Base-by-base conservation (phyloP, 2,888 invertebrate species). In the Rhagium mordax region DNA sequence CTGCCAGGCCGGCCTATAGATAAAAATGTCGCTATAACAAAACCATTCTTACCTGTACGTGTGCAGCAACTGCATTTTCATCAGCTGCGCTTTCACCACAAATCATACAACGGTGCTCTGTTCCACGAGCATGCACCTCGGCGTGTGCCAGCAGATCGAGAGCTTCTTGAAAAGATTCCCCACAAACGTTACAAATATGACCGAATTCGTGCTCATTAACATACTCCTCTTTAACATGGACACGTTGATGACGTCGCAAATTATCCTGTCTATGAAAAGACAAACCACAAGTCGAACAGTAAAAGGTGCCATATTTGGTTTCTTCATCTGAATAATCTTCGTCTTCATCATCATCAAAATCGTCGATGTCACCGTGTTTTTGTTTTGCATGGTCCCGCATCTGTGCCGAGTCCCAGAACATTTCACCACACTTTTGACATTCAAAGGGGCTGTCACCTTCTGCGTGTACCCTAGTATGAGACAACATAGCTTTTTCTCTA, bases 121-220 rank as follows among this genome's bases (percentile, higher is more conserved):
- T 88, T 71, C 89, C 91, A 82, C 93, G 89, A 51, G 94, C 93
- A 86, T 95, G 95, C 4, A 93, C 89, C 88, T 95, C 95, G 0
- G 94, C 94, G 87, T 95, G 95, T 18, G 95, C 94, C 55, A 94
- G 89, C 78, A 95, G 89, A 85, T 94, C 94, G 81, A 94, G 87
- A 66, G 94, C 94, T 88, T 94, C 94, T 51, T 91, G 90, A 86
- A 94, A 95, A 74, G 91, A 91, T 87, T 94, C 94, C 59, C 95
- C 95, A 86, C 95, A 95, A 47, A 93, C 94, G 84, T 92, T 94
- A 86, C 95, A 96, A 77, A 93, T 90, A 85, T 95, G 94, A 72
- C 90, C 90, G 71, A 85, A 86, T 64, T 86, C 86, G 10, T 88
- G 88, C 86, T 90, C 90, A 77, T 89, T 86, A 1, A 84, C 82